Evolutionary conservation across 1,140 invertebrate genomes (phyloP).

Genomic region (Brachionus manjavacas): DNA sequence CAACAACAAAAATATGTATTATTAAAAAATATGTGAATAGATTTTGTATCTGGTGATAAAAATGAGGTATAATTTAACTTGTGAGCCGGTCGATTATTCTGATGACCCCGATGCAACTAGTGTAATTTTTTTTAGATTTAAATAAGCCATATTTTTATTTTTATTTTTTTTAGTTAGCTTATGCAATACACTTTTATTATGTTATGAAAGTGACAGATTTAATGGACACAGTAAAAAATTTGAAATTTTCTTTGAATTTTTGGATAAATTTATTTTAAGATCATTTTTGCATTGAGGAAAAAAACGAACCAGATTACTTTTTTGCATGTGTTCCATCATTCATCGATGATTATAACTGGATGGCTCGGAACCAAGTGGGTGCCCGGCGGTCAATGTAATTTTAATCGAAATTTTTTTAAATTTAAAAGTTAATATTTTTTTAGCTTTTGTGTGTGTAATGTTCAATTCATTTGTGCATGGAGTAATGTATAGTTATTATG

Average conservation of each 20-base stretch:
- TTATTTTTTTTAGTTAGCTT: background rate
- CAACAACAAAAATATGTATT: background rate
- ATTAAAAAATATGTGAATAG: background rate
- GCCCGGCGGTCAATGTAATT: constrained; percentile 43
- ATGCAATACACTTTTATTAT: constrained; percentile 46
- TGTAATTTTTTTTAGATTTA: background rate
- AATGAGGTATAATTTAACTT: constrained; percentile 19
- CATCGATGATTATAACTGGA: constrained; percentile 55
- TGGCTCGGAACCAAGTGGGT: constrained; percentile 51
- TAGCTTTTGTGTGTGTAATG: constrained; percentile 48
- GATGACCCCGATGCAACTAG: background rate
- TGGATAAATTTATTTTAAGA: background rate
- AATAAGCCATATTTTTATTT: background rate
- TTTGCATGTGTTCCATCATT: constrained; percentile 68
- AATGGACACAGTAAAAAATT: constrained; percentile 43
- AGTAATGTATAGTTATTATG: constrained; percentile 75
- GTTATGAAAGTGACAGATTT: constrained; percentile 47
- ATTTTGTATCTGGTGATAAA: background rate
- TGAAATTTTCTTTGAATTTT: background rate
- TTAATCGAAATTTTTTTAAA: background rate
- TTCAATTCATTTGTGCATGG: constrained; percentile 69
- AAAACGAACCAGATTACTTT: constrained; percentile 70
- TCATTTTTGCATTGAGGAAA: constrained; percentile 63
- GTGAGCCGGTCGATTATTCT: constrained; percentile 36
- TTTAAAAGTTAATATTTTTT: too few species aligned